phyloP scores from a whole-genome alignment of 2,113 vertebrate species.

The Hypomesus transpacificus region DNA sequence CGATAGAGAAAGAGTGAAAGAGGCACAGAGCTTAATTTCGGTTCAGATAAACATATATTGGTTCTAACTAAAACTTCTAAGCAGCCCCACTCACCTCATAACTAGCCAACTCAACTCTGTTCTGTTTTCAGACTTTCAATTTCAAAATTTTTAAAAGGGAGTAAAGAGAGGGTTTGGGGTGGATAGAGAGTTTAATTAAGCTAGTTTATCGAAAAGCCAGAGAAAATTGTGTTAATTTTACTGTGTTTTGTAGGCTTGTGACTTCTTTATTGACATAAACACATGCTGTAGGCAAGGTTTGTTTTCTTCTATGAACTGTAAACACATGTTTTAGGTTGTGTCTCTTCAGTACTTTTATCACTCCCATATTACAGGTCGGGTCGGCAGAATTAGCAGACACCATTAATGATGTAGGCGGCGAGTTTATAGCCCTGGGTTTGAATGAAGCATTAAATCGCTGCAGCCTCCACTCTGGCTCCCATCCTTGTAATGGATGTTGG shows the following conservation, averaged over 20 bases:
- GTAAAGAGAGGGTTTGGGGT: not conserved
- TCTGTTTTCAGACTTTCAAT: not conserved
- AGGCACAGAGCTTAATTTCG: too few species aligned
- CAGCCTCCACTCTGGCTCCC: conserved; percentile 33
- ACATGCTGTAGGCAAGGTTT: conserved; percentile 35
- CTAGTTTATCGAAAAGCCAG: not conserved
- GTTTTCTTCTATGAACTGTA: conserved; percentile 19
- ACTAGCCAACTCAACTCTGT: conserved; percentile 18
- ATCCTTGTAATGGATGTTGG: conserved; percentile 17
- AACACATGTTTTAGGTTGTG: conserved; percentile 47
- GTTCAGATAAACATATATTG: not conserved
- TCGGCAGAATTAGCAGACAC: conserved; percentile 60
- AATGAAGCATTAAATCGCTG: conserved; percentile 45
- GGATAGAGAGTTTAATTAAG: not conserved
- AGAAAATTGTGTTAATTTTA: not conserved
- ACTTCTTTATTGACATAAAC: conserved; percentile 34
- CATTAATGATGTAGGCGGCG: conserved; percentile 47
- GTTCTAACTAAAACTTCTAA: conserved; percentile 35
- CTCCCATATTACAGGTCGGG: conserved; percentile 40
- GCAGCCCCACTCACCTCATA: conserved; percentile 33
- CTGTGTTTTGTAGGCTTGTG: not conserved
- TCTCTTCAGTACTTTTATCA: conserved; percentile 49
- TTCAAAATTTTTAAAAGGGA: not conserved
- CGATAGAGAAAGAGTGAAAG: too few species aligned
- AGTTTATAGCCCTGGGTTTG: conserved; percentile 40